Conservation (phyloP, 1,140 invertebrate species). For the Rhopalosiphum padi region DNA sequence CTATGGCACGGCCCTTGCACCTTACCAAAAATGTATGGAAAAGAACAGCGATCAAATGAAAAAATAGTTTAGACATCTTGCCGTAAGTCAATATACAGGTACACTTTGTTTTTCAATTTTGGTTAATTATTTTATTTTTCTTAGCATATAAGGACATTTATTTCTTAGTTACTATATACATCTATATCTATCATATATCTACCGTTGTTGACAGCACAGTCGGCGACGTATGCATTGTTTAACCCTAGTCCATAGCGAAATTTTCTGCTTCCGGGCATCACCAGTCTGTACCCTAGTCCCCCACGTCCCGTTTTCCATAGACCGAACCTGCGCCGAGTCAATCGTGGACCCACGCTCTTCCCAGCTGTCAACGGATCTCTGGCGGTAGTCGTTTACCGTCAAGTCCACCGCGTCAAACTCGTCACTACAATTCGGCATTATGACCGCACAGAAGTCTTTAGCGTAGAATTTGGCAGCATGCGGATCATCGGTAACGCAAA, state of each 20-base stretch:
- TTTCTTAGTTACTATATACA: background rate
- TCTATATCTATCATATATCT: background rate
- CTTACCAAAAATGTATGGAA: background rate
- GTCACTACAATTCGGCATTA: background rate
- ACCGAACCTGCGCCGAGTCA: background rate
- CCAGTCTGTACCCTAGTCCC: background rate
- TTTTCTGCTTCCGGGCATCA: background rate
- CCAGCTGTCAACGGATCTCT: background rate
- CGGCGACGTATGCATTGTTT: background rate
- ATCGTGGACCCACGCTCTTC: too few species aligned
- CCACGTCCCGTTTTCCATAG: background rate
- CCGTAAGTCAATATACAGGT: background rate
- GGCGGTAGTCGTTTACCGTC: background rate
- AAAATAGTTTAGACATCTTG: background rate
- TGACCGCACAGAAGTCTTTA: background rate
- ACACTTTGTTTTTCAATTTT: background rate
- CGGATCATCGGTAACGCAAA: background rate
- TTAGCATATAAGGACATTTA: background rate
- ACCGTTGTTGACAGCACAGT: background rate
- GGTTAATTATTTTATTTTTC: background rate
- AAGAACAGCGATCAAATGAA: background rate
- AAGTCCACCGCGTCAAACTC: background rate
- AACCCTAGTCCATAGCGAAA: background rate
- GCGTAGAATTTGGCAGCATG: too few species aligned
- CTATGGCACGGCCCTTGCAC: too few species aligned